These are phyloP conservation scores for Steromphala cineraria DNA, from an alignment of 2,888 invertebrate species.

Conservation along the genomic window DNA sequence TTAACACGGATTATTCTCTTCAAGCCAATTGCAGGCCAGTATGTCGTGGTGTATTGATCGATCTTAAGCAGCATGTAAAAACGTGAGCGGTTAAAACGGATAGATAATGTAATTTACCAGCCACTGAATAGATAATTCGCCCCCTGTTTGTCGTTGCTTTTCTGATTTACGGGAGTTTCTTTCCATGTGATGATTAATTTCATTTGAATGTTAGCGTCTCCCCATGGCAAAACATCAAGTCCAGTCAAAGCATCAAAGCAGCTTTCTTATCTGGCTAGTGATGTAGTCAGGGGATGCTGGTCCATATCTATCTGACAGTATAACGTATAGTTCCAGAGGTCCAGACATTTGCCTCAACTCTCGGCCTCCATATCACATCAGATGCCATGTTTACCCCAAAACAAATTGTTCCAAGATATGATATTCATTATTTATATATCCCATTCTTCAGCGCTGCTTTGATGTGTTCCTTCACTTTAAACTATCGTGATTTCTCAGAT, in stretches of 20 bases:
- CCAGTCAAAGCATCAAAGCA: not conserved
- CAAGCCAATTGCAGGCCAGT: not conserved
- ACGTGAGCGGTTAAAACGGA: not conserved
- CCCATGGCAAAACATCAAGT: not conserved
- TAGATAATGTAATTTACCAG: conserved; percentile 12
- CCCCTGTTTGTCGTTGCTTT: conserved; percentile 16
- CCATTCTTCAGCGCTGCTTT: too few species aligned
- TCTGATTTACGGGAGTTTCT: conserved; percentile 3
- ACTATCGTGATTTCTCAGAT: too few species aligned
- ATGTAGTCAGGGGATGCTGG: not conserved
- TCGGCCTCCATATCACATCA: too few species aligned
- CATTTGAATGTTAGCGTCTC: not conserved
- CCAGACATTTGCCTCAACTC: too few species aligned
- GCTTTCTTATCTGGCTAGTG: not conserved
- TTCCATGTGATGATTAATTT: not conserved
- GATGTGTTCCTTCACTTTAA: too few species aligned
- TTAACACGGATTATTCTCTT: not conserved
- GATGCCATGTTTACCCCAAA: too few species aligned
- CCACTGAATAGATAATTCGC: conserved; percentile 13
- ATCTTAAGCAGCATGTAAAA: not conserved
- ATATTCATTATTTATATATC: too few species aligned
- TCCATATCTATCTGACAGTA: too few species aligned
- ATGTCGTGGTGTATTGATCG: conserved; percentile 9
- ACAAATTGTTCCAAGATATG: too few species aligned
- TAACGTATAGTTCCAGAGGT: too few species aligned